Evolutionary conservation across 2,113 vertebrate species (phyloP).

Genomic region (Egretta garzetta): DNA sequence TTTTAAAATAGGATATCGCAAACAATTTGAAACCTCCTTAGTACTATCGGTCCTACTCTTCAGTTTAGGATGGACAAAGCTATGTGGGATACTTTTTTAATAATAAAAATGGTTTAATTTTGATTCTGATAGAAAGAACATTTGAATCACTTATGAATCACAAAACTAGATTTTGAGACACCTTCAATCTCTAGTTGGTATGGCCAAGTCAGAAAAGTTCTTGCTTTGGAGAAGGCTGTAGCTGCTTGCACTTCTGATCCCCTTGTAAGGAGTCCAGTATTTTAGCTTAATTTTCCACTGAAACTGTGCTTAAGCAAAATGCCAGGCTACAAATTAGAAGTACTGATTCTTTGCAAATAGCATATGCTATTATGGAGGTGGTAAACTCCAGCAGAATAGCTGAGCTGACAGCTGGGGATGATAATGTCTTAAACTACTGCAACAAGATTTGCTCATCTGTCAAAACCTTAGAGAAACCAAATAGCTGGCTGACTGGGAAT

Average conservation of each 20-base stretch:
- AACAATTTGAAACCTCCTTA: background rate
- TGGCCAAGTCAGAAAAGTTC: background rate
- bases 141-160: background rate
- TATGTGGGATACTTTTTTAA: background rate
- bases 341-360: background rate
- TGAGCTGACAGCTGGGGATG: background rate
- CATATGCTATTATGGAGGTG: background rate
- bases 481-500: background rate
- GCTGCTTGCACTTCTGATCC: background rate
- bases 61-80: background rate
- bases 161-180: background rate
- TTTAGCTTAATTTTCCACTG: background rate
- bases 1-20: background rate
- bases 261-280: background rate
- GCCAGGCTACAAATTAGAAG: background rate
- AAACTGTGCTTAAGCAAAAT: background rate
- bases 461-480: constrained; percentile 19
- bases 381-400: background rate
- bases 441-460: background rate
- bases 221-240: background rate
- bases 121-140: background rate
- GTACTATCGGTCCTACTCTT: background rate
- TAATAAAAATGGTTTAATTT: background rate
- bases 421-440: constrained; percentile 13
- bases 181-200: background rate